Conservation (phyloP, 2,888 invertebrate species). For the Pheosia gnoma region DNA sequence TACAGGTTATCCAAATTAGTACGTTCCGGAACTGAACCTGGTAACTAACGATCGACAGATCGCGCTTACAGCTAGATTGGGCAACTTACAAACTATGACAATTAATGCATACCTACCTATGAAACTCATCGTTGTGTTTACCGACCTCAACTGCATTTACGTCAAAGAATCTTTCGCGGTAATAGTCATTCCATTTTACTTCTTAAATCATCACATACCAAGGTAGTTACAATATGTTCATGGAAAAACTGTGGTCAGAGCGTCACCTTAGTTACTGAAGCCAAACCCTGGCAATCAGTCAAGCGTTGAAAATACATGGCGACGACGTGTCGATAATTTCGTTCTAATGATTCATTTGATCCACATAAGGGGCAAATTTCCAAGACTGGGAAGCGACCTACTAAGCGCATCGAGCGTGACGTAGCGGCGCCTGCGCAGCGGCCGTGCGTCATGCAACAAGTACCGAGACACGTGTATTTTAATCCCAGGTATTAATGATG, state of each 20-base stretch:
- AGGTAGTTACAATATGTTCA: not conserved
- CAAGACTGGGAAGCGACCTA: slow-evolving; percentile 46
- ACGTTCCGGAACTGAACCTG: too few species aligned
- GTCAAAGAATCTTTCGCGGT: not conserved
- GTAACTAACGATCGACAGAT: too few species aligned
- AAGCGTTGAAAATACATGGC: not conserved
- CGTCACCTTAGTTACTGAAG: not conserved
- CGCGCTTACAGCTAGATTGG: too few species aligned
- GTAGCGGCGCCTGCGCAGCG: slow-evolving; percentile 20
- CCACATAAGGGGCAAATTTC: slow-evolving; percentile 34
- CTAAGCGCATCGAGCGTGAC: slow-evolving; percentile 18
- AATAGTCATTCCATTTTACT: not conserved
- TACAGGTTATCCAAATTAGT: too few species aligned
- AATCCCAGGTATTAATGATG: slow-evolving; percentile 6
- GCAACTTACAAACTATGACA: too few species aligned
- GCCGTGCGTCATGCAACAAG: slow-evolving; percentile 28
- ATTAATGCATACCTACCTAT: not conserved
- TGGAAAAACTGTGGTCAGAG: not conserved
- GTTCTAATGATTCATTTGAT: slow-evolving; percentile 32
- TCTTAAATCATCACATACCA: not conserved
- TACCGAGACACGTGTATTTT: slow-evolving; percentile 18
- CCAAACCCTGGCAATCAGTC: not conserved
- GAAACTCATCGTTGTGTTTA: not conserved
- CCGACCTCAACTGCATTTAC: not conserved
- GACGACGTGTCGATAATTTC: slow-evolving; percentile 4